Evolutionary conservation across 2,888 invertebrate genomes (phyloP).

Genomic region (Acronicta alni): DNA sequence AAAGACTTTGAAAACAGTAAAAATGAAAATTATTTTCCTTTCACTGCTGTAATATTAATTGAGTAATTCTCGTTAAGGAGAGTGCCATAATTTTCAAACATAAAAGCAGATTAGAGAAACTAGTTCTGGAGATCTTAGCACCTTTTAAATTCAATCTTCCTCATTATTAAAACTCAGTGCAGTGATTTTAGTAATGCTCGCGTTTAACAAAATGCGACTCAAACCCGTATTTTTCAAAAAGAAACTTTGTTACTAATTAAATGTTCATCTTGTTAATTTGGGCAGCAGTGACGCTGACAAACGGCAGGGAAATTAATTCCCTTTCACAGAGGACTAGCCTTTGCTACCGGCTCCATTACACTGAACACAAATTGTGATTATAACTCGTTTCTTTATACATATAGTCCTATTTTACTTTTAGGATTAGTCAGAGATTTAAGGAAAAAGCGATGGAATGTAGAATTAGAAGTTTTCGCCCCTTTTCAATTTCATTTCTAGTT

Average conservation of each 20-base stretch:
- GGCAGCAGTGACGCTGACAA: slow-evolving; percentile 36
- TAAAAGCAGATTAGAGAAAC: too few species aligned
- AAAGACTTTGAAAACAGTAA: neutral
- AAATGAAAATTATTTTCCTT: too few species aligned
- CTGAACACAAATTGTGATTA: slow-evolving; percentile 30
- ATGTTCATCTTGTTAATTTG: slow-evolving; percentile 42
- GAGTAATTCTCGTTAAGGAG: too few species aligned
- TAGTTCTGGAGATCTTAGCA: too few species aligned
- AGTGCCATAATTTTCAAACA: too few species aligned
- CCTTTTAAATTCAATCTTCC: neutral
- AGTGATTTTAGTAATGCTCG: neutral
- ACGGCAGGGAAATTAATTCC: slow-evolving; percentile 34
- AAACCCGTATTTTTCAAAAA: slow-evolving; percentile 28
- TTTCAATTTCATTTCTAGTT: too few species aligned
- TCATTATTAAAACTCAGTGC: neutral
- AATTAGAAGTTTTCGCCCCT: too few species aligned
- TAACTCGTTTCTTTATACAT: slow-evolving; percentile 12
- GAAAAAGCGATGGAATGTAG: neutral
- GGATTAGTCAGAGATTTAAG: neutral
- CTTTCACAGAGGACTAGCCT: slow-evolving; percentile 15
- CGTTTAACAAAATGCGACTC: slow-evolving; percentile 1
- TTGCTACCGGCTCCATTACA: slow-evolving; percentile 14
- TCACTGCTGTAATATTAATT: too few species aligned
- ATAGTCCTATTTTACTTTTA: neutral
- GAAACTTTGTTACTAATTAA: slow-evolving; percentile 45